Conservation (phyloP, 2,113 vertebrate genomes). For the Cyphomyrus plagiostoma region DNA sequence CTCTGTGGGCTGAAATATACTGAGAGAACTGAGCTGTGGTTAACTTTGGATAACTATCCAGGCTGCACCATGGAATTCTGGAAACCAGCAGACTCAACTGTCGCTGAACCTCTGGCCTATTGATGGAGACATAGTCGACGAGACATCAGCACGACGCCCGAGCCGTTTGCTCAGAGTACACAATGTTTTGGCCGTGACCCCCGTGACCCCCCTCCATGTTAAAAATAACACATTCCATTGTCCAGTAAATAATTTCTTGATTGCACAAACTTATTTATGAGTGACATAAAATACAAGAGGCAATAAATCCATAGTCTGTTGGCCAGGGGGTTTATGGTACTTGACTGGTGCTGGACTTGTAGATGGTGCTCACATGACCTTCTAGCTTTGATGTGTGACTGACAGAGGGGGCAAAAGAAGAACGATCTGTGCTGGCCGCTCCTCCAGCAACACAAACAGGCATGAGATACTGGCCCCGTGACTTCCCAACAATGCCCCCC, state of each 20-base stretch:
- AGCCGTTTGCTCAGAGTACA: conserved; percentile 28
- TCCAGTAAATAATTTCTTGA: conserved; percentile 62
- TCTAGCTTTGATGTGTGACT: conserved; percentile 49
- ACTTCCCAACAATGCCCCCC: not conserved
- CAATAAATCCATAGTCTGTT: conserved; percentile 18
- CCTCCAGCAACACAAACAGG: conserved; percentile 35
- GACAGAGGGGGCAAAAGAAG: conserved; percentile 37
- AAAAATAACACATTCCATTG: conserved; percentile 66
- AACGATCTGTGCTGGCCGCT: conserved; percentile 33
- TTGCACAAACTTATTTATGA: conserved; percentile 53
- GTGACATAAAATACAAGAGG: conserved; percentile 25
- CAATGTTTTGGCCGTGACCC: conserved; percentile 58
- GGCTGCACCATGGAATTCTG: conserved; percentile 4
- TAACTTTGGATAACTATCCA: conserved; percentile 24
- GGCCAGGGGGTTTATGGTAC: conserved; percentile 5
- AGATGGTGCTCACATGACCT: conserved; percentile 51
- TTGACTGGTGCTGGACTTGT: conserved; percentile 46
- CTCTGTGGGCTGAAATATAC: not conserved
- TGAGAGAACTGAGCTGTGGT: conserved; percentile 14
- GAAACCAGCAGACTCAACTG: conserved; percentile 10
- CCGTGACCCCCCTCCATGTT: conserved; percentile 66
- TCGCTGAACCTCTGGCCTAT: conserved; percentile 7
- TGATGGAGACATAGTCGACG: not conserved
- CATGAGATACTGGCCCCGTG: conserved; percentile 31
- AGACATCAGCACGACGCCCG: not conserved